Conservation (phyloP, 2,113 vertebrate species). For the Tyrannus savana region DNA sequence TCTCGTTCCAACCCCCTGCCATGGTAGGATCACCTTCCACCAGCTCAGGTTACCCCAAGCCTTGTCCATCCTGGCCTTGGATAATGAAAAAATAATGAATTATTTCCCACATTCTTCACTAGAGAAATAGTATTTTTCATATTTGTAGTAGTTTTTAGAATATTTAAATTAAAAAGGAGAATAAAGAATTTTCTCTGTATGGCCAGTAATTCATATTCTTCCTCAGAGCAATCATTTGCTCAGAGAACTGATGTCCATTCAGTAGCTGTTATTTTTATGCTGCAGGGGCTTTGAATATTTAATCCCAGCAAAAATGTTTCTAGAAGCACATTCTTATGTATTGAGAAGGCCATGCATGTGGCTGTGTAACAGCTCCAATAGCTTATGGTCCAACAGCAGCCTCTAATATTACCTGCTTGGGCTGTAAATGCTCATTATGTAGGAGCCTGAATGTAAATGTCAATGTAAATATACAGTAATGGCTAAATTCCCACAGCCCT, state of each 20-base stretch:
- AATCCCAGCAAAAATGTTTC: neutral
- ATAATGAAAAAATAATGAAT: neutral
- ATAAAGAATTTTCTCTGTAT: neutral
- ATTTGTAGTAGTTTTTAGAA: neutral
- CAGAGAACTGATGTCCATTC: neutral
- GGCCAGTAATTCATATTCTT: neutral
- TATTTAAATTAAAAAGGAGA: neutral
- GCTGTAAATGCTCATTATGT: neutral
- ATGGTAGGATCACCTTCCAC: neutral
- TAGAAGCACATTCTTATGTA: neutral
- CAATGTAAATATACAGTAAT: neutral
- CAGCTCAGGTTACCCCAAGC: neutral
- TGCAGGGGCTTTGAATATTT: neutral
- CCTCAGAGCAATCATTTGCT: neutral
- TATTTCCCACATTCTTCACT: neutral
- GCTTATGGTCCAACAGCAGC: neutral
- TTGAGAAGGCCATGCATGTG: accelerated
- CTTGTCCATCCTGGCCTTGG: neutral
- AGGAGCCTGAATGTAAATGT: neutral
- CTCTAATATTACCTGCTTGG: neutral
- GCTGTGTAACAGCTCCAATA: neutral
- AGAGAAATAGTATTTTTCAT: neutral
- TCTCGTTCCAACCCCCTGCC: neutral
- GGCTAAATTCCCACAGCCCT: neutral
- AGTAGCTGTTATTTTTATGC: neutral